Evolutionary conservation across 2,888 invertebrate genomes (phyloP), one percentile per base, ranked within the genome.

Genomic region (Rhyacophila evoluta): DNA sequence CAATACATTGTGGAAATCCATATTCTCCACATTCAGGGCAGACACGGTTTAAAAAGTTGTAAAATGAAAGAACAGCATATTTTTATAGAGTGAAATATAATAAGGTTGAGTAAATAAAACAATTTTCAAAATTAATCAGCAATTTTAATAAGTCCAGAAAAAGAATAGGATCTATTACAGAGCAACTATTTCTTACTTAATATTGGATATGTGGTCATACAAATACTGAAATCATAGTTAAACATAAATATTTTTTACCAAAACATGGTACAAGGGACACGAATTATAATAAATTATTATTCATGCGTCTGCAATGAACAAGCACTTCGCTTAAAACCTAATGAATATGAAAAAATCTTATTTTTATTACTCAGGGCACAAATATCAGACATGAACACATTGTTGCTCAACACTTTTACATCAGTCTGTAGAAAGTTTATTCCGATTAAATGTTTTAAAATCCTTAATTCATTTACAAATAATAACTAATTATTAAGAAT

Each of bases 221-320:
- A 77, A 79, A 80, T 80, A 80, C 80, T 80, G 80, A 80, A 80
- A 79, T 72, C 29, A 36, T 75, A 55, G 29, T 79, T 72, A 27
- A 71, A 76, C 68, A 75, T 72, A 76, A 75, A 76, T 55, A 76
- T 39, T 37, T 68, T 36, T 68, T 12, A 12, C 74, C 11, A 19
- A 55, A 19, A 10, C 12, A 19, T n/a, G 41, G 41, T 41, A 41
- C 12, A 41, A 55, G 19, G 55, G 55, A 55, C 55, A 55, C 55
- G 55, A 55, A 55, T 55, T 55, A 55, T 55, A 15, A 55, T 55
- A 55, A 55, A 55, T 55, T 55, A 55, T 8, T 25, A 25, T 55
- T 55, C 55, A 55, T 6, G 55, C 25, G 15, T 4, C 15, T 10
- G 25, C 55, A 25, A 55, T 8, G 55, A 25, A 55, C 15, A 41